Conservation (phyloP, 1,140 invertebrate species). For the Nasonia longicornis region DNA sequence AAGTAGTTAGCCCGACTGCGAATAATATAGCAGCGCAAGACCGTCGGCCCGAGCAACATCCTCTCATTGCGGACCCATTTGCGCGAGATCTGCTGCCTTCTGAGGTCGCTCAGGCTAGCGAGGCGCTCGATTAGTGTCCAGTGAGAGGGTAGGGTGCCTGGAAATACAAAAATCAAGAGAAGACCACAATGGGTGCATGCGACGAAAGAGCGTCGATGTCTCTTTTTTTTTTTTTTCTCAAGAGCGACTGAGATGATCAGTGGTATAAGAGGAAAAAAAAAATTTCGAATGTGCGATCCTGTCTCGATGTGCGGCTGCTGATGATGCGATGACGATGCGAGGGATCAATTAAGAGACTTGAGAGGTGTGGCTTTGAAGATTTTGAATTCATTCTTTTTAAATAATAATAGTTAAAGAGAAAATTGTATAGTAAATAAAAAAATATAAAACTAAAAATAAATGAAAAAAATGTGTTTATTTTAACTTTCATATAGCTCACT, state of each 20-base stretch:
- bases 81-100: conserved; percentile 62
- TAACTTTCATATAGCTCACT: conserved; percentile 44
- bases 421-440: neutral
- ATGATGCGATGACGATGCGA: neutral
- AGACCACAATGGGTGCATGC: conserved; percentile 34
- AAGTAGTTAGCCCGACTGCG: conserved; percentile 37
- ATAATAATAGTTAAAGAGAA: neutral
- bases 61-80: conserved; percentile 63
- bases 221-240: neutral
- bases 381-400: neutral
- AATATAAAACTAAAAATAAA: conserved; percentile 40
- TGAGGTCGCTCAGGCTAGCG: conserved; percentile 64
- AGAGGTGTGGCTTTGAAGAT: too few relatives aligned
- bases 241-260: neutral
- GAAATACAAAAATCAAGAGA: conserved; percentile 62
- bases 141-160: conserved; percentile 63
- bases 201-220: neutral
- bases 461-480: conserved; percentile 42
- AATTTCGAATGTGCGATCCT: neutral
- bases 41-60: conserved; percentile 27
- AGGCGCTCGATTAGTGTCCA: conserved; percentile 62
- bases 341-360: neutral
- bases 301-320: neutral
- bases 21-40: conserved; percentile 28
- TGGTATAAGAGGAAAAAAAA: neutral